phyloP scores from a whole-genome alignment of 2,888 invertebrate species.

The Machimus rusticus region DNA sequence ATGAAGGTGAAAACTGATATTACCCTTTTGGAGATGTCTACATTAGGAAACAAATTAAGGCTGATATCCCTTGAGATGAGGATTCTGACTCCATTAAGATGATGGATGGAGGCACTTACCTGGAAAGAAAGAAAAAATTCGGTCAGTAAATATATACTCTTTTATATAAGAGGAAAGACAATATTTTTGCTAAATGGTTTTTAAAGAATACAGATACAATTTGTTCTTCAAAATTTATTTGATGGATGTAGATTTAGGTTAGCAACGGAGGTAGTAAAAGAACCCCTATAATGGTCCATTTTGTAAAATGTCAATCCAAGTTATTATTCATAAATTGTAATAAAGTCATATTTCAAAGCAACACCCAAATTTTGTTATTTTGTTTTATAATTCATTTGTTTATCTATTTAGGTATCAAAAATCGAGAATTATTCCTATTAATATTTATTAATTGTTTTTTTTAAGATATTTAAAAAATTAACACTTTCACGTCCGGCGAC shows the following conservation, averaged over 20 bases:
- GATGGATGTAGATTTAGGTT: neutral
- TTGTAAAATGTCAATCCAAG: neutral
- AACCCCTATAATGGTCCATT: neutral
- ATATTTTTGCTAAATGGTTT: neutral
- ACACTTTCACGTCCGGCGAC: no score
- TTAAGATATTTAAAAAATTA: no score
- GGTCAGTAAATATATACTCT: neutral
- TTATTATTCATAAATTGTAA: neutral
- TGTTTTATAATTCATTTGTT: no score
- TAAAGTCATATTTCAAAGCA: neutral
- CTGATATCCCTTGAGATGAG: neutral
- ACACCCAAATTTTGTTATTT: neutral
- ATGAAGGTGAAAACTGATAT: slow-evolving; percentile 4
- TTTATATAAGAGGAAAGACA: neutral
- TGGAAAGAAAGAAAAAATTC: neutral
- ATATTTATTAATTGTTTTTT: no score
- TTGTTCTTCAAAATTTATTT: neutral
- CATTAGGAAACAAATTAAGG: slow-evolving; percentile 2
- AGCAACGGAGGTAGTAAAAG: neutral
- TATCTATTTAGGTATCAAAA: no score
- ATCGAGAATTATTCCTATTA: no score
- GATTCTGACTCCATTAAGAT: neutral
- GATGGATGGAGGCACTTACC: slow-evolving; percentile 19
- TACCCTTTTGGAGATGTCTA: neutral
- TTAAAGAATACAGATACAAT: neutral